Evolutionary conservation across 2,888 invertebrate species (phyloP), one percentile per base, ranked within the genome.

Genomic region (Meiosimyza platycephala): DNA sequence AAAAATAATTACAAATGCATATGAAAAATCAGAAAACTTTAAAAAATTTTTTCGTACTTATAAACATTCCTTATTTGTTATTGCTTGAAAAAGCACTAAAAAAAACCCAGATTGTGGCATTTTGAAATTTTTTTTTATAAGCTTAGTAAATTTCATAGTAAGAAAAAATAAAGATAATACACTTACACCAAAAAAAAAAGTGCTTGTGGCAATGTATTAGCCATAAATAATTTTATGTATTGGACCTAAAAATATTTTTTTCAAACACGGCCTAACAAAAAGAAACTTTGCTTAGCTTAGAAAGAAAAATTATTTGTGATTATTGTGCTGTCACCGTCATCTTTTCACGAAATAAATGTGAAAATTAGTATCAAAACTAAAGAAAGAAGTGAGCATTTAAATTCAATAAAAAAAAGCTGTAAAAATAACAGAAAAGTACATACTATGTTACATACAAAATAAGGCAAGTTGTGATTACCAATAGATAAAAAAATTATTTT

Each of bases 371-470:
- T 40, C 40, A 77, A 75, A 70, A 28, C 28, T 28, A 70, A 75
- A 54, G 71, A 74, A 76, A 77, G 22, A 76, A 28, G 28, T 28
- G 3, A 28, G 28, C 28, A 28, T 28, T 28, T 28, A 28, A 28
- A 28, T 28, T n/a, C 78, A 78, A 60, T 54, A 68, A 55, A n/a
- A 59, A 72, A 69, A 71, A 76, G 62, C 57, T 66, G 69, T 52
- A 54, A 72, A 76, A 59, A 62, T 60, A 67, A 40, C 40, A 75
- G 71, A 66, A 50, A 70, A 57, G 62, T 66, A 70, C 70, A 69
- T 65, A n/a, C n/a, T n/a, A 68, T 77, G 76, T 76, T 66, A 74
- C 28, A 50, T 12, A 28, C 16, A 22, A 50, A 28, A 59, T 13
- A 48, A 40, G 40, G 40, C 40, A 40, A 40, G 40, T 40, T 40